Percentiles rank a stretch among this genome's conserved stretches.
Evolutionary conservation across 2,113 vertebrate genomes (phyloP).

Genomic region (Arvicanthis niloticus): DNA sequence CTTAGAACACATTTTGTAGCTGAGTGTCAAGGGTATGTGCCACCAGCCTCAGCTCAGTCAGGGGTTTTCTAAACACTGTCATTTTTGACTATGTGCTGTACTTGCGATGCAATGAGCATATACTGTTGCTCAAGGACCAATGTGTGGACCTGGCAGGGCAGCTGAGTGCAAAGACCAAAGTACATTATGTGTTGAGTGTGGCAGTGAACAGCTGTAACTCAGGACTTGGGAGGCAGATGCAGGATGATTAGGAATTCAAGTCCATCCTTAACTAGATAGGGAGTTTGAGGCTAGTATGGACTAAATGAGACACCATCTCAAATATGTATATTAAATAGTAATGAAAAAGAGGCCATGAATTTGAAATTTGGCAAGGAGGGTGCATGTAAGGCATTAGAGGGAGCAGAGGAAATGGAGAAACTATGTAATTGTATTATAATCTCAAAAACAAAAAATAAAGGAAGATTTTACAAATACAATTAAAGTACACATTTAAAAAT

Average conservation of each 20-base stretch:
- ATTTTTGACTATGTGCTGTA: conserved; percentile 42
- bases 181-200: neutral
- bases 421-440: neutral
- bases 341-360: neutral
- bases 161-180: conserved; percentile 45
- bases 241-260: neutral
- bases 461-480: conserved; percentile 48
- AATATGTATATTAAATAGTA: neutral
- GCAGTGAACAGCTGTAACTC: neutral
- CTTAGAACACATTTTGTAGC: neutral
- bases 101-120: conserved; percentile 34
- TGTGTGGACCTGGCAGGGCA: conserved; percentile 9
- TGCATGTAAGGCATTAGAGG: neutral
- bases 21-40: neutral
- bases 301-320: neutral
- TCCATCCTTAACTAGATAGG: neutral
- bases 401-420: neutral
- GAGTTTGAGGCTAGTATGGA: neutral
- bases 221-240: neutral
- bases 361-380: neutral
- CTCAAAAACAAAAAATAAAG: neutral
- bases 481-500: conserved; percentile 55
- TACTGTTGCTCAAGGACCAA: conserved; percentile 17
- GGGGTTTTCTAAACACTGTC: neutral
- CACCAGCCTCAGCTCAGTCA: neutral